phyloP scores from a whole-genome alignment of 2,888 invertebrate species.

The Electrophaes corylata region DNA sequence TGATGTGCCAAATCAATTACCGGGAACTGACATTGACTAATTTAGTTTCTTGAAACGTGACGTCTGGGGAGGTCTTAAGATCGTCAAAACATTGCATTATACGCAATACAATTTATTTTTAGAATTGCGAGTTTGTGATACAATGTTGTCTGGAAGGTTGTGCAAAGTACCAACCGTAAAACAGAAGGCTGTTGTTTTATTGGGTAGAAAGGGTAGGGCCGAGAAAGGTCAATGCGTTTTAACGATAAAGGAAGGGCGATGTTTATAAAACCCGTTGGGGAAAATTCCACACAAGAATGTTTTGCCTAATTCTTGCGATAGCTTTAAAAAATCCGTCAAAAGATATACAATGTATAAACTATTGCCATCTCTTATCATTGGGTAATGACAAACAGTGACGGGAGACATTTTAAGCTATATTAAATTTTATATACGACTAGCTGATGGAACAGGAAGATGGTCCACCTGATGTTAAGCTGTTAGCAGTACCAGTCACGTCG shows the following conservation, averaged over 20 bases:
- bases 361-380: too few species aligned
- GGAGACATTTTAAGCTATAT: too few species aligned
- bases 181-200: slow-evolving; percentile 9
- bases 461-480: too few species aligned
- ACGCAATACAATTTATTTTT: slow-evolving; percentile 16
- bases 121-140: background rate
- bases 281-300: too few species aligned
- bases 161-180: slow-evolving; percentile 8
- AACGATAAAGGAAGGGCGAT: slow-evolving; percentile 9
- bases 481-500: too few species aligned
- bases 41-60: slow-evolving; percentile 30
- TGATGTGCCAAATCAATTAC: background rate
- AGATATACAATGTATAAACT: too few species aligned
- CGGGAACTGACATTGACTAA: background rate
- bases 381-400: too few species aligned
- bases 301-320: too few species aligned
- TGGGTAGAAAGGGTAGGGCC: slow-evolving; percentile 11
- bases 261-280: background rate
- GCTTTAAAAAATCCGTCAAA: too few species aligned
- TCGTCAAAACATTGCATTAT: slow-evolving; percentile 15
- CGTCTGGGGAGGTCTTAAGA: slow-evolving; percentile 40
- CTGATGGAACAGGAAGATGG: too few species aligned
- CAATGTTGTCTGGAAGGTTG: slow-evolving; percentile 9
- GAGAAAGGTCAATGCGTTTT: slow-evolving; percentile 14
- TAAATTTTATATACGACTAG: too few species aligned